Evolutionary conservation across 2,797 vertebrate species (phyloP), one percentile per base, ranked within the genome.

Genomic region (Sardinella longiceps): DNA sequence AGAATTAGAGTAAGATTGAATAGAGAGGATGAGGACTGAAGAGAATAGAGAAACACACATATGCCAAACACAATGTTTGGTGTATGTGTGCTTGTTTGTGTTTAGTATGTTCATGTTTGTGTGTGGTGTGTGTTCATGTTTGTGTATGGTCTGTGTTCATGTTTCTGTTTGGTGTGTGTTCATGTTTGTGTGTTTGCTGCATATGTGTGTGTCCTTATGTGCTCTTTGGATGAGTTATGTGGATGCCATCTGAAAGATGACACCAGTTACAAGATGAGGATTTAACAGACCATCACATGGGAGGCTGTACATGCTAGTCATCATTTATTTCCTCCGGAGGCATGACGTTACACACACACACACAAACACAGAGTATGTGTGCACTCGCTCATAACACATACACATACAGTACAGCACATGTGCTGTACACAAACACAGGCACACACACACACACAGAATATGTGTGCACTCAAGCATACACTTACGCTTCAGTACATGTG

Each of bases 231-330:
- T 39, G 66, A 15, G 28, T 30, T 74, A 14, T 39, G 12, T 37
- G 63, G 12, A 18, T 70, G 63, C n/a, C 25, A 37, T 70, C 12
- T 70, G 63, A 70, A 37, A 70, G 30, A 33, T 74, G 66, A 74
- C 18, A 37, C 66, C 30, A 15, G 66, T 18, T 74, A 12, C 33
- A 14, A 74, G 30, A 74, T 74, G 66, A 39, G 66, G 14, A 39
- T 18, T 74, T 37, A 74, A 74, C 66, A 74, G 66, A 74, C 66
- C 66, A 74, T 74, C 66, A 74, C 66, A 74, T 33, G 33, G 25
- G 5, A 33, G 15, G 66, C 25, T 20, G 30, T 18, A 74, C 33
- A 37, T 18, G 18, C 66, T 74, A 74, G 66, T 74, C 66, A 74
- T 37, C 33, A 74, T 28, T 14, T 74, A 74, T 74, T 18, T 74